Conservation (phyloP, 2,797 vertebrate species). For the Geotria australis region DNA sequence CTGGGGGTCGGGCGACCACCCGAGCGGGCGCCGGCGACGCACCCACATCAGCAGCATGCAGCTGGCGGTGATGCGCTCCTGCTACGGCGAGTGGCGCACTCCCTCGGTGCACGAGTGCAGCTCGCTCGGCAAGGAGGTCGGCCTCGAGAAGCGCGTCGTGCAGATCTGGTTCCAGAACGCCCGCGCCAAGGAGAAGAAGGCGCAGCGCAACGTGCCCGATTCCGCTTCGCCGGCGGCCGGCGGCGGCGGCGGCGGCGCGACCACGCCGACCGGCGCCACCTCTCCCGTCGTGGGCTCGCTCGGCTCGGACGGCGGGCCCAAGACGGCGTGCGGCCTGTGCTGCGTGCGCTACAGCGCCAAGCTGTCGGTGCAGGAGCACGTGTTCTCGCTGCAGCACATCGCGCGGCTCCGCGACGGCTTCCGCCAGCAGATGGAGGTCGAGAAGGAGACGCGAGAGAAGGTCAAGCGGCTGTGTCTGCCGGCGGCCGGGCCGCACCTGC, state of each 20-base stretch:
- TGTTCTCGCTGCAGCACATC: slow-evolving; percentile 16
- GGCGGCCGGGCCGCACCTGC: background rate
- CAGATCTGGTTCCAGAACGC: slow-evolving; percentile 92
- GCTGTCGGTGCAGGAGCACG: slow-evolving; percentile 4
- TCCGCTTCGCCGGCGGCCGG: background rate
- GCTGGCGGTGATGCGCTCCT: slow-evolving; percentile 57
- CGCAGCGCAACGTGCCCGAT: slow-evolving; percentile 4
- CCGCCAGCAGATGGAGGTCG: slow-evolving; percentile 13
- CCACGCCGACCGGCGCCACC: background rate
- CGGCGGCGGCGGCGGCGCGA: background rate
- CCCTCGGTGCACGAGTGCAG: slow-evolving; percentile 64
- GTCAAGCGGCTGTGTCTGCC: slow-evolving; percentile 1
- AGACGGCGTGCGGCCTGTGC: background rate
- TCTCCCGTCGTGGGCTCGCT: background rate
- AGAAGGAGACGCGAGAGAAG: slow-evolving; percentile 13
- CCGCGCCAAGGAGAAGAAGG: slow-evolving; percentile 62
- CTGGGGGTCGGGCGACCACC: background rate
- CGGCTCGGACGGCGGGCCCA: background rate
- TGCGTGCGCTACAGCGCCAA: background rate
- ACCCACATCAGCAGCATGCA: slow-evolving; percentile 63
- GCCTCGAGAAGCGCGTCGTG: slow-evolving; percentile 53
- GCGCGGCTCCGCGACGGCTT: slow-evolving; percentile 13
- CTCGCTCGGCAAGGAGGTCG: slow-evolving; percentile 42
- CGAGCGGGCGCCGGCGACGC: slow-evolving; percentile 29
- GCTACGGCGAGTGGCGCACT: slow-evolving; percentile 58